phyloP scores from a whole-genome alignment of 1,140 invertebrate species.

The Zeugodacus cucurbitae region DNA sequence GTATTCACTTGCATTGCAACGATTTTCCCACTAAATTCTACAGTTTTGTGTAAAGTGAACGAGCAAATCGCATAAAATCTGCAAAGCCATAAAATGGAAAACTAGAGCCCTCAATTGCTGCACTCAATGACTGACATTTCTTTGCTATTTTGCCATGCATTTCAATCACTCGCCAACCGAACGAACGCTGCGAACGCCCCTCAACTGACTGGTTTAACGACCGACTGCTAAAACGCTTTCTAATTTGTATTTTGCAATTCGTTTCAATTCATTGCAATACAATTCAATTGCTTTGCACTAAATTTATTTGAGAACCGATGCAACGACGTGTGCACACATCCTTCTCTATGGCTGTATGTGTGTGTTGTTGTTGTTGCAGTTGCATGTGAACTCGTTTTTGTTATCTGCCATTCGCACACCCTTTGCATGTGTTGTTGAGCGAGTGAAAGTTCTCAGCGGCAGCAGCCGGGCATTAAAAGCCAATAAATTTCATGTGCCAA shows the following conservation, averaged over 20 bases:
- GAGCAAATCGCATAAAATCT: not conserved
- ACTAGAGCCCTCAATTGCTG: not conserved
- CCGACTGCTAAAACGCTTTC: slow-evolving; percentile 1
- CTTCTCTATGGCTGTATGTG: not conserved
- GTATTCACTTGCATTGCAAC: not conserved
- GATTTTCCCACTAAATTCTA: not conserved
- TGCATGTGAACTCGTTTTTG: slow-evolving; percentile 11
- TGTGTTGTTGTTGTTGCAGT: not conserved
- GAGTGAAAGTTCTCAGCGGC: slow-evolving; percentile 27
- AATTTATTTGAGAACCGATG: slow-evolving; percentile 9
- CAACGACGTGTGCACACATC: not conserved
- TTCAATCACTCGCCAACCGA: not conserved
- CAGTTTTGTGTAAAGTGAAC: not conserved
- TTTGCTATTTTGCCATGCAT: not conserved
- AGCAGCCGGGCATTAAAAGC: not conserved
- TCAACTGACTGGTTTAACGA: not conserved
- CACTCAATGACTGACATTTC: not conserved
- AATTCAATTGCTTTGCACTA: slow-evolving; percentile 37
- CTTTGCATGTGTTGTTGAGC: not conserved
- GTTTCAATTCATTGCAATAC: slow-evolving; percentile 33
- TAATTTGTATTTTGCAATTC: slow-evolving; percentile 31
- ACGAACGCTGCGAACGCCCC: not conserved
- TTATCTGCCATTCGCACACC: not conserved
- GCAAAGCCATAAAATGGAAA: not conserved
- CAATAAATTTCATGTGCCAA: slow-evolving; percentile 33